Conservation (phyloP, 2,113 vertebrate genomes). For the Galemys pyrenaicus region DNA sequence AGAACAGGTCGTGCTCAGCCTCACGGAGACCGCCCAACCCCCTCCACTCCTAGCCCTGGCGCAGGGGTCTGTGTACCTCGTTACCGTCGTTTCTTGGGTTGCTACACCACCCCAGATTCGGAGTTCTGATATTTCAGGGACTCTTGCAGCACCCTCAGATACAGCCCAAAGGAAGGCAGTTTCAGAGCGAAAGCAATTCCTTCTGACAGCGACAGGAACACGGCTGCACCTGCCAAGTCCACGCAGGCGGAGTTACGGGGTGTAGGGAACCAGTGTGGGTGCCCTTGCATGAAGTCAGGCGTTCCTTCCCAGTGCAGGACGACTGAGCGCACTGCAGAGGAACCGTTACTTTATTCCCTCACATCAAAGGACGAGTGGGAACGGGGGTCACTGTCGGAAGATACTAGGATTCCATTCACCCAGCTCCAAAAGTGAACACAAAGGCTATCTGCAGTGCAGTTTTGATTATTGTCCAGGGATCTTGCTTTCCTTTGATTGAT, state of each 20-base stretch:
- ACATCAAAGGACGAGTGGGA: slow-evolving; percentile 72
- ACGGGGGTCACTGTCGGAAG: slow-evolving; percentile 68
- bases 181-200: slow-evolving; percentile 64
- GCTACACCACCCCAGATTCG: slow-evolving; percentile 4
- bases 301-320: slow-evolving; percentile 57
- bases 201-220: slow-evolving; percentile 48
- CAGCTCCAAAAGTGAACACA: slow-evolving; percentile 60
- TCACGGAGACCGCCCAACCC: too few species aligned
- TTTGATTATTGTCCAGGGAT: slow-evolving; percentile 52
- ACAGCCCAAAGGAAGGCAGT: background rate
- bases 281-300: slow-evolving; percentile 52
- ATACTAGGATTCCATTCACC: slow-evolving; percentile 67
- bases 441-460: slow-evolving; percentile 39
- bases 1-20: background rate
- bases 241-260: background rate
- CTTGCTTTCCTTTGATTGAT: slow-evolving; percentile 6
- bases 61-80: background rate
- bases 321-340: slow-evolving; percentile 61
- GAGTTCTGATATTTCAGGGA: slow-evolving; percentile 34
- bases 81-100: slow-evolving; percentile 48
- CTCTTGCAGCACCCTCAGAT: background rate
- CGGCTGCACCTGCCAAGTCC: slow-evolving; percentile 27
- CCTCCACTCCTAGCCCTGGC: background rate
- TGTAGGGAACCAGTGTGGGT: slow-evolving; percentile 48
- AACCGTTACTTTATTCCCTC: slow-evolving; percentile 72